Evolutionary conservation across 1,140 invertebrate species (phyloP).

Genomic region (Drosophila mayri): DNA sequence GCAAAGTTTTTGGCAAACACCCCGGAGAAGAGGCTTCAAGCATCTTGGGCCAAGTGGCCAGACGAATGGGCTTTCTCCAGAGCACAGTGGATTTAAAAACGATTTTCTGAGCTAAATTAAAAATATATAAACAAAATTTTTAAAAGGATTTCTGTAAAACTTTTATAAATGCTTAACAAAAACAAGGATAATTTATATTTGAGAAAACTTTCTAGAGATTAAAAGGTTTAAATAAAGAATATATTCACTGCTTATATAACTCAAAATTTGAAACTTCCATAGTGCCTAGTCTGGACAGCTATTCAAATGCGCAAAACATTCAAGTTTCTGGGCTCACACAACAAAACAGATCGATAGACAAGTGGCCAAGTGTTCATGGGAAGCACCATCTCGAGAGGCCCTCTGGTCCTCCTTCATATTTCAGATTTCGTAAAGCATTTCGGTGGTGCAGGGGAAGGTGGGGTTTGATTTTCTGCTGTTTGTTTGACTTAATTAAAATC

Average conservation of each 20-base stretch:
- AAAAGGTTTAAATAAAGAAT: neutral
- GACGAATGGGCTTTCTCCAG: conserved; percentile 28
- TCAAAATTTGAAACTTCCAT: neutral
- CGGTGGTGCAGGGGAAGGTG: neutral
- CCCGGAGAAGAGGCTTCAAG: conserved; percentile 18
- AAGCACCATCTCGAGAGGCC: conserved; percentile 34
- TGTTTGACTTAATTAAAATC: conserved; percentile 53
- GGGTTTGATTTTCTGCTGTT: conserved; percentile 17
- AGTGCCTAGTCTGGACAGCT: conserved; percentile 10
- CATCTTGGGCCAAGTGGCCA: conserved; percentile 31
- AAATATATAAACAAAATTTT: no score
- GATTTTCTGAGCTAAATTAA: no score
- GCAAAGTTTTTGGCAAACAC: conserved; percentile 42
- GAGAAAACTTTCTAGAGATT: neutral
- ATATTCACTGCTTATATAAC: neutral
- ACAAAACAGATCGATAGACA: conserved; percentile 52
- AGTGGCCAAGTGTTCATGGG: conserved; percentile 45
- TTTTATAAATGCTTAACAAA: neutral
- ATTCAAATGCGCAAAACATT: conserved; percentile 58
- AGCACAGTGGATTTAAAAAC: neutral
- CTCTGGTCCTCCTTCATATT: conserved; percentile 29
- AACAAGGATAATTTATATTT: no score
- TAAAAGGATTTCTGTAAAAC: neutral
- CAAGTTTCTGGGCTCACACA: conserved; percentile 42
- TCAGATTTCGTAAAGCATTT: conserved; percentile 30